Conservation (phyloP, 2,888 invertebrate genomes). For the Bembecia ichneumoniformis region DNA sequence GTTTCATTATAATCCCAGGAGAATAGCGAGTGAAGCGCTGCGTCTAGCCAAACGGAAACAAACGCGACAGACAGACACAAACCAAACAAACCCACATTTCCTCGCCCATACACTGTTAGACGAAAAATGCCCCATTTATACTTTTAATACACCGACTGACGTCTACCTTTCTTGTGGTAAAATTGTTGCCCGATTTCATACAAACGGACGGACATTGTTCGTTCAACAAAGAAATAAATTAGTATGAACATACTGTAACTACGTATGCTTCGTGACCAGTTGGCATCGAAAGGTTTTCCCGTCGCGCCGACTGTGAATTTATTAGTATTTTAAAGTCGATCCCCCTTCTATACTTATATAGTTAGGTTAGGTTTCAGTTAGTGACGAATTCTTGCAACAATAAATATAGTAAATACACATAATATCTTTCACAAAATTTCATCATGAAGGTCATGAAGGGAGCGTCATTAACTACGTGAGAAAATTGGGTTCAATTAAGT, state of each 20-base stretch:
- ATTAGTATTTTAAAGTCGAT: slow-evolving; percentile 19
- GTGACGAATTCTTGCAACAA: no score
- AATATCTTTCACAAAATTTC: no score
- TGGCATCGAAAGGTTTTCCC: slow-evolving; percentile 39
- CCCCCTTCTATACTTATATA: no score
- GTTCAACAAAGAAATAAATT: slow-evolving; percentile 9
- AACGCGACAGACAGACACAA: slow-evolving; percentile 37
- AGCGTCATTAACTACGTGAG: no score
- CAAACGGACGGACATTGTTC: slow-evolving; percentile 13
- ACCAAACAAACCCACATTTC: slow-evolving; percentile 21
- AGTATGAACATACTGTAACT: slow-evolving; percentile 59
- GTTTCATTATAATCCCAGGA: not conserved
- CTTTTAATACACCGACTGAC: not conserved
- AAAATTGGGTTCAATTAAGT: no score
- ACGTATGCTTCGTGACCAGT: slow-evolving; percentile 57
- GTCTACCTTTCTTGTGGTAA: not conserved
- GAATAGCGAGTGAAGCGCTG: slow-evolving; percentile 44
- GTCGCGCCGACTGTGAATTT: slow-evolving; percentile 56
- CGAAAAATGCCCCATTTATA: not conserved
- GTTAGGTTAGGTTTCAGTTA: no score
- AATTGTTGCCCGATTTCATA: not conserved
- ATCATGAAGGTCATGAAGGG: no score
- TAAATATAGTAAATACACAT: no score
- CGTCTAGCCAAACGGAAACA: slow-evolving; percentile 42
- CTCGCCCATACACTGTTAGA: not conserved